Percentiles rank a stretch among this genome's conserved stretches.
These are phyloP conservation scores for Cephalophus harveyi DNA, from an alignment of 2,113 vertebrate genomes.

Conservation along the genomic window DNA sequence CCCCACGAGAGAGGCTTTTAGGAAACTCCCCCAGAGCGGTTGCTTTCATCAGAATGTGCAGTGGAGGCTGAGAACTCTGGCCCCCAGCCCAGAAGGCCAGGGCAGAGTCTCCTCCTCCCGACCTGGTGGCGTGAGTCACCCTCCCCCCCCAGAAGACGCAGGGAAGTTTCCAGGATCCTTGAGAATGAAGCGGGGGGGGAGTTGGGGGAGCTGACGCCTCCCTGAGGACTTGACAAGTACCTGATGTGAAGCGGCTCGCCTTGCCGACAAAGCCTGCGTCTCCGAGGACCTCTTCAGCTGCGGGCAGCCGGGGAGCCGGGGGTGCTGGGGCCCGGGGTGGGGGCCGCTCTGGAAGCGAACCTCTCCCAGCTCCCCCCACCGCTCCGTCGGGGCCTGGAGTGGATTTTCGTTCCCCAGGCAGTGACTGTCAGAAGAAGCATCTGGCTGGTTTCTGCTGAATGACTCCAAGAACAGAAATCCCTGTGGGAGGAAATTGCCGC, in stretches of 20 bases:
- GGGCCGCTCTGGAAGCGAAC: background rate
- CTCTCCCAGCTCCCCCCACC: background rate
- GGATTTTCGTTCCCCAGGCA: slow-evolving; percentile 62
- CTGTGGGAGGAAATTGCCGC: background rate
- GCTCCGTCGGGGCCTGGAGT: slow-evolving; percentile 15
- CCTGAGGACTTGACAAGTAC: background rate
- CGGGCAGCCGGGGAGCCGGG: background rate
- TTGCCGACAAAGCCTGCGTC: background rate
- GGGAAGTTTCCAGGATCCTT: background rate
- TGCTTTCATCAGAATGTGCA: background rate
- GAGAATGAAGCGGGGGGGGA: background rate
- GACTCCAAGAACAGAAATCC: slow-evolving; percentile 57
- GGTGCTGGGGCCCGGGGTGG: background rate
- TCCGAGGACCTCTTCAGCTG: background rate
- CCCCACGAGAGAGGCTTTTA: background rate
- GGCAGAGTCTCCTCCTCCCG: background rate
- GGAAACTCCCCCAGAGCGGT: background rate
- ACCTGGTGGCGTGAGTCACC: background rate
- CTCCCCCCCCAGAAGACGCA: background rate
- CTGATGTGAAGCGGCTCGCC: background rate
- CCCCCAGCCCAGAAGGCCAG: background rate
- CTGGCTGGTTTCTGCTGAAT: slow-evolving; percentile 70
- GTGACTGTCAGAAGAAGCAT: slow-evolving; percentile 63
- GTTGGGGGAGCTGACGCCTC: background rate
- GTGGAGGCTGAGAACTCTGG: background rate